These are phyloP conservation scores for Mylabris phalerata DNA, from an alignment of 1,140 invertebrate species.

Conservation along the genomic window DNA sequence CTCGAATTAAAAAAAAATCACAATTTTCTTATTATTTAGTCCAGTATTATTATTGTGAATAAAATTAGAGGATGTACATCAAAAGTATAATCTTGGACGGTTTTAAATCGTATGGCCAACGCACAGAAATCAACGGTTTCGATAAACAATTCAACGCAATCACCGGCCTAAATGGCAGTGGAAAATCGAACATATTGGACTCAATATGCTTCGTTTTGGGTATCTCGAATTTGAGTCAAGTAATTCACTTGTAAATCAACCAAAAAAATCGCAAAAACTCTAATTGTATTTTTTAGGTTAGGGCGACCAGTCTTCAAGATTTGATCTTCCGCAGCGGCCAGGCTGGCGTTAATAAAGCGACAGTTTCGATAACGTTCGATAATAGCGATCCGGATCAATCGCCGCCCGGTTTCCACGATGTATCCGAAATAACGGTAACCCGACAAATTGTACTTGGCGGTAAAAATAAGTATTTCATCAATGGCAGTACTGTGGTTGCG, in stretches of 20 bases:
- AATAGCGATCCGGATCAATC: conserved; percentile 77
- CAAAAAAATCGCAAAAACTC: neutral
- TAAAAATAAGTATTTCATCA: conserved; percentile 94
- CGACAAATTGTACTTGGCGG: conserved; percentile 76
- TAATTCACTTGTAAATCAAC: conserved; percentile 44
- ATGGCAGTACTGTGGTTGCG: conserved; percentile 84
- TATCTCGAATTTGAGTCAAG: conserved; percentile 88
- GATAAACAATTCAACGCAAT: conserved; percentile 97
- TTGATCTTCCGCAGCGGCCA: conserved; percentile 97
- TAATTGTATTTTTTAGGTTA: conserved; percentile 56
- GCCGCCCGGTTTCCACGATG: conserved; percentile 89
- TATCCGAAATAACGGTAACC: conserved; percentile 88
- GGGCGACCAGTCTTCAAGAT: conserved; percentile 85
- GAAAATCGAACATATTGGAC: conserved; percentile 99
- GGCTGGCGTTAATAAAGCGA: conserved; percentile 92
- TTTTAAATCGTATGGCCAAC: conserved; percentile 95
- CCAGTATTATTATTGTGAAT: too few relatives aligned
- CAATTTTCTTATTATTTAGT: too few relatives aligned
- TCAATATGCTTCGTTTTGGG: conserved; percentile 97
- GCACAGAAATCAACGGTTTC: conserved; percentile 90
- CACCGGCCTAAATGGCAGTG: conserved; percentile 95
- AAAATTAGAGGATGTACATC: conserved; percentile 68
- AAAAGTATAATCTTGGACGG: conserved; percentile 93
- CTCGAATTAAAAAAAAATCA: too few relatives aligned
- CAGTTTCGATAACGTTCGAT: conserved; percentile 94